Evolutionary conservation across 2,888 invertebrate genomes (phyloP), one percentile per base, ranked within the genome.

Genomic region (Gryllus longicercus): DNA sequence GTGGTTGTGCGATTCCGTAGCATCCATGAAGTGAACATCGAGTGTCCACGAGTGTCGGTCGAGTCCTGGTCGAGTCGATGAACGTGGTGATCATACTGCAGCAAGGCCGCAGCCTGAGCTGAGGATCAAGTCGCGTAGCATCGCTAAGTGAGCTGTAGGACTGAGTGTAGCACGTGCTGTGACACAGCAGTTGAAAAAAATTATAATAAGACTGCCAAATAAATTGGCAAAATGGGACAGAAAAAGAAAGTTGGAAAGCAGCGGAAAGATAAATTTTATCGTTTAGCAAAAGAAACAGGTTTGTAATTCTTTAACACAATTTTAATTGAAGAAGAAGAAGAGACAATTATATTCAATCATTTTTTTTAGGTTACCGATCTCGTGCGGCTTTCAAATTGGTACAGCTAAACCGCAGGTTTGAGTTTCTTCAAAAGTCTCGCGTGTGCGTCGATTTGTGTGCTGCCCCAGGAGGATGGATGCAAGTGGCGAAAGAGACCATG

Each of bases 391-490:
- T 99, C 88, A 99, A 99, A 86, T 91, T 99, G 84, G 96, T 99
- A 83, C 99, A 99, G 86, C 87, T 99, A 79, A 99, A 99, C 88
- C 91, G 98, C 83, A 98, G 98, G 87, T 99, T 96, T 88, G 96
- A 96, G 79, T 99, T 99, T 87, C 89, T 99, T 11, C 96, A 99
- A 90, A 95, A 94, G 86, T 96, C 98, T 0, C 91, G 96, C 90
- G 98, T 99, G 90, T 95, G 97, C 84, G 92, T 99, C 85, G 99
- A 99, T 91, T 89, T 99, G 82, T 99, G 99, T 88, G 99, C 99
- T 18, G 99, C 99, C 1, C 99, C 99, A 1, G 99, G 99, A 85
- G 98, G 98, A 84, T 99, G 99, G 99, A 96, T 99, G 94, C 99
- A 96, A 88, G 99, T 99, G 79, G 99, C 98, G 78, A 94, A 95